Evolutionary conservation across 1,140 invertebrate species (phyloP), one percentile per base, ranked within the genome.

Genomic region (Bicyclus anynana): DNA sequence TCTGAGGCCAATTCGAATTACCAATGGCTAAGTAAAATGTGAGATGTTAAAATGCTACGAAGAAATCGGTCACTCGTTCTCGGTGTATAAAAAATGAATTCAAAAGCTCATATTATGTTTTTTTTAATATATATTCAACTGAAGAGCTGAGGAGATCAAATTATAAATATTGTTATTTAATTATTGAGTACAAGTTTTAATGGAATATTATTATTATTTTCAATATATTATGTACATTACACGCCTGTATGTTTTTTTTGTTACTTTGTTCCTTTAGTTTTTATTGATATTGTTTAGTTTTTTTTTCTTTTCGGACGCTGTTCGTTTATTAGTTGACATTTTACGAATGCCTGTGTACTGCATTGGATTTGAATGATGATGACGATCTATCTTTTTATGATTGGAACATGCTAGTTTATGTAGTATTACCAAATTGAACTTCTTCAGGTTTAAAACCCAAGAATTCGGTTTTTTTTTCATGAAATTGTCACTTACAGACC

Each of bases 131-230:
- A 77, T 81, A 79, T 78, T 74, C 78, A 47, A 72, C 71, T 44
- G 66, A 75, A 62, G 78, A 81, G 77, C 78, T 84, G 78, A 71
- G 67, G 69, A 87, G 83, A 86, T 87, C 83, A 87, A 87, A 84
- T 82, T 87, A 87, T 87, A 81, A 33, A 80, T 84, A 87, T 86
- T 87, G 84, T 87, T 87, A 84, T 84, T 84, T 84, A 84, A 84
- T 87, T 84, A 85, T 82, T 78, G 84, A 87, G 80, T 85, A 87
- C 84, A 87, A 84, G 84, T 86, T 86, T 84, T 82, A 83, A 83
- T 80, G 74, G 65, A 82, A 80, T 84, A 80, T 82, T 81, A 76
- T 78, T 74, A 81, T 77, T n/a, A 4, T 81, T 81, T 84, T 84
- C 77, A 82, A 80, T 84, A 84, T 87, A 16, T 6, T 16, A 21